Conservation (phyloP, 2,113 vertebrate genomes). For the Pampusana beccarii region DNA sequence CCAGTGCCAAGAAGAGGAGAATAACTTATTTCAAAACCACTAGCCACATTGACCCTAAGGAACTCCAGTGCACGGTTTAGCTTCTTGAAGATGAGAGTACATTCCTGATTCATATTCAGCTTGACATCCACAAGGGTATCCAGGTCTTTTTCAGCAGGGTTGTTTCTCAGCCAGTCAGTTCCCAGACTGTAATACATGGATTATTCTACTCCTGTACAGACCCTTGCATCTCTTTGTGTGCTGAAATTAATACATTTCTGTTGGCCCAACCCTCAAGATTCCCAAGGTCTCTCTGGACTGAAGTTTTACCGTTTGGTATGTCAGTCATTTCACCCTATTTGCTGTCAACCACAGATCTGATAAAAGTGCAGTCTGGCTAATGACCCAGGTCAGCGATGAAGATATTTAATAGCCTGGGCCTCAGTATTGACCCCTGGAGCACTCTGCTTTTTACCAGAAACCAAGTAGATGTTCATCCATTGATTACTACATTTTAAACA, state of each 20-base stretch:
- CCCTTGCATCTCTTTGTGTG: neutral
- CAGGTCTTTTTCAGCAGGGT: neutral
- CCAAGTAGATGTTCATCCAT: neutral
- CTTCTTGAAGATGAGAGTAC: neutral
- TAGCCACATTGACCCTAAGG: accelerated
- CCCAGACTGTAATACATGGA: neutral
- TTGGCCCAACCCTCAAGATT: neutral
- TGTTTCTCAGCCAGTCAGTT: neutral
- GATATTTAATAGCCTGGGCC: neutral
- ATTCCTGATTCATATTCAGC: neutral
- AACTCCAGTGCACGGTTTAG: neutral
- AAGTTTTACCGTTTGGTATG: neutral
- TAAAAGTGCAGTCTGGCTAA: neutral
- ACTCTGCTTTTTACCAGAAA: neutral
- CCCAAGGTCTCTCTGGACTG: neutral
- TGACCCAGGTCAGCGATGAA: neutral
- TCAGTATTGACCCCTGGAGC: neutral
- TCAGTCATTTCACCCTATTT: neutral
- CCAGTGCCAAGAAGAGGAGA: neutral
- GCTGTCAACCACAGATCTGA: neutral
- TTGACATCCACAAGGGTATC: neutral
- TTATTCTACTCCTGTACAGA: neutral
- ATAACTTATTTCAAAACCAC: neutral
- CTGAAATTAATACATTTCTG: neutral
- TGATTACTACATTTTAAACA: neutral